A percentile compares a stretch with the other conserved stretches of the same genome.
Conservation (phyloP, 2,888 invertebrate genomes). For the Strigamia maritima region DNA sequence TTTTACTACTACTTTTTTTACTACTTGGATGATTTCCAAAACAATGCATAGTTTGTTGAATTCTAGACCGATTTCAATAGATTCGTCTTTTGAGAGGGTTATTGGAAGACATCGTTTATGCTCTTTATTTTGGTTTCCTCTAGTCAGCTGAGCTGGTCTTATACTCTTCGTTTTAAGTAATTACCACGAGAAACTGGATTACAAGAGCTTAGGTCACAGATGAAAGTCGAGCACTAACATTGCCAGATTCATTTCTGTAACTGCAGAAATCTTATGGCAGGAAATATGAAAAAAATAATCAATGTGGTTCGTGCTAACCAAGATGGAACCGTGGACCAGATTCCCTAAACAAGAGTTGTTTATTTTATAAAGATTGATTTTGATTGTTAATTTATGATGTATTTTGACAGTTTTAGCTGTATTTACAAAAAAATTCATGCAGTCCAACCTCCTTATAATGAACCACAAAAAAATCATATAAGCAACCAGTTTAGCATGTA, state of each 20-base stretch:
- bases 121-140: not conserved
- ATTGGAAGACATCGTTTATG: not conserved
- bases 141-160: not conserved
- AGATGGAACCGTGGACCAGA: not conserved
- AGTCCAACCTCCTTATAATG: too few species aligned
- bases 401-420: too few species aligned
- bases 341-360: too few species aligned
- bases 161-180: conserved; percentile 2
- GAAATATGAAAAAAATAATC: not conserved
- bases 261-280: not conserved
- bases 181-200: not conserved
- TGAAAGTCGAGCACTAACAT: not conserved
- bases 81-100: not conserved
- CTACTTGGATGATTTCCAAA: not conserved
- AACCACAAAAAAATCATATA: too few species aligned
- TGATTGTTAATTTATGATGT: too few species aligned
- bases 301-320: too few species aligned
- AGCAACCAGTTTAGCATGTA: too few species aligned
- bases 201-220: not conserved
- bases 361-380: too few species aligned
- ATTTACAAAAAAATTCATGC: too few species aligned
- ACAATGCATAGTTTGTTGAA: not conserved
- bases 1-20: too few species aligned
- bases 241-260: not conserved
- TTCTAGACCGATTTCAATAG: not conserved